These are phyloP conservation scores for Plemyria rubiginata DNA, from an alignment of 2,888 invertebrate genomes.

Conservation along the genomic window DNA sequence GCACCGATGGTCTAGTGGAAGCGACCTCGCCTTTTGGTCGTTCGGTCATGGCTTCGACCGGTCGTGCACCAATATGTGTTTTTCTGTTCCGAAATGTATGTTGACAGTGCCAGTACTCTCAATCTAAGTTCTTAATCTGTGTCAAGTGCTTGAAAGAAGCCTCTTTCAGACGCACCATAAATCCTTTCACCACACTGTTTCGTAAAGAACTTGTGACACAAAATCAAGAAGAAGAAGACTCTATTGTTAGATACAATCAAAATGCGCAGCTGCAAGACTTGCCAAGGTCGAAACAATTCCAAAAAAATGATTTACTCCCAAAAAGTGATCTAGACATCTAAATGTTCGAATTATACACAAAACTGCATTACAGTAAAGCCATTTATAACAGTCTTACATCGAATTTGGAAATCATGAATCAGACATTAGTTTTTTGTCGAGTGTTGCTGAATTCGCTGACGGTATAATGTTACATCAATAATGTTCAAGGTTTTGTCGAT, in stretches of 20 bases:
- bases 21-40: no score
- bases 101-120: no score
- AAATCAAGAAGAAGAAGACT: not conserved
- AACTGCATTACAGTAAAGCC: conserved; percentile 65
- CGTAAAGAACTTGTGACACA: not conserved
- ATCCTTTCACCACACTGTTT: no score
- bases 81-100: no score
- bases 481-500: conserved; percentile 51
- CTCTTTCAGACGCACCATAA: no score
- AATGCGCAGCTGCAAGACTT: conserved; percentile 39
- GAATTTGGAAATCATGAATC: conserved; percentile 67
- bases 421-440: conserved; percentile 56
- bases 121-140: no score
- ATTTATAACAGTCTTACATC: conserved; percentile 65
- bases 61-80: no score
- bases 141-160: no score
- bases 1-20: no score
- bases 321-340: conserved; percentile 64
- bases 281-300: conserved; percentile 55
- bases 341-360: conserved; percentile 72
- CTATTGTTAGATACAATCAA: conserved; percentile 6
- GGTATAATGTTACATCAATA: conserved; percentile 75
- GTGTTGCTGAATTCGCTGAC: conserved; percentile 48
- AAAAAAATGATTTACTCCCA: conserved; percentile 47
- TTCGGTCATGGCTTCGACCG: no score